Evolutionary conservation across 2,888 invertebrate genomes (phyloP), one percentile per base, ranked within the genome.

Genomic region (Polyploca ridens): DNA sequence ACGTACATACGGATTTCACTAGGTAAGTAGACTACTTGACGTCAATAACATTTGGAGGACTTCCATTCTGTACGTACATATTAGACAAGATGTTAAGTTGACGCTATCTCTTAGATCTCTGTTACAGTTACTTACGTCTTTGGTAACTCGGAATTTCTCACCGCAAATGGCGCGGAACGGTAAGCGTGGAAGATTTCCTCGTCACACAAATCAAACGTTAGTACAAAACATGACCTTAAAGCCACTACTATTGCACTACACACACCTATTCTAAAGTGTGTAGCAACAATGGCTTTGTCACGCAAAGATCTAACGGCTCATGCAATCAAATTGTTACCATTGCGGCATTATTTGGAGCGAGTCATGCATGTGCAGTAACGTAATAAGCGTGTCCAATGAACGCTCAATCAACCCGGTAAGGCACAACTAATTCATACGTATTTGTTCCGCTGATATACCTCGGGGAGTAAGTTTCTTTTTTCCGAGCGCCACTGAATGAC

Each of bases 361-460:
- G 76, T 77, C 79, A 78, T 75, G 77, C 79, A 78, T 75, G 77
- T 79, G 69, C 74, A 66, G 63, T 69, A 67, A 63, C 63, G 64
- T 68, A 67, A 69, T 69, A 27, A 62, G 62, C 67, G 69, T 69
- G 71, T 66, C 67, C 65, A 70, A 69, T 72, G 68, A 69, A 73
- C 75, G 78, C 76, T 74, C 72, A 68, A 77, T 76, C 73, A 69
- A 74, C 69, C 72, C 72, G 69, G 67, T 72, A 76, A 80, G 75
- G 76, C 67, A 72, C 74, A 74, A 67, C 71, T 82, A 79, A 83
- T 81, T 78, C 77, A 70, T 74, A 73, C 65, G 65, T 73, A 84
- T 87, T 81, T 75, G 85, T 85, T 86, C 81, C 83, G 78, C 81
- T 74, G 74, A 66, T 74, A 71, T 78, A 78, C 35, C 35, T 35